These are phyloP conservation scores for Mola mola DNA, from an alignment of 2,113 vertebrate genomes.

Conservation along the genomic window DNA sequence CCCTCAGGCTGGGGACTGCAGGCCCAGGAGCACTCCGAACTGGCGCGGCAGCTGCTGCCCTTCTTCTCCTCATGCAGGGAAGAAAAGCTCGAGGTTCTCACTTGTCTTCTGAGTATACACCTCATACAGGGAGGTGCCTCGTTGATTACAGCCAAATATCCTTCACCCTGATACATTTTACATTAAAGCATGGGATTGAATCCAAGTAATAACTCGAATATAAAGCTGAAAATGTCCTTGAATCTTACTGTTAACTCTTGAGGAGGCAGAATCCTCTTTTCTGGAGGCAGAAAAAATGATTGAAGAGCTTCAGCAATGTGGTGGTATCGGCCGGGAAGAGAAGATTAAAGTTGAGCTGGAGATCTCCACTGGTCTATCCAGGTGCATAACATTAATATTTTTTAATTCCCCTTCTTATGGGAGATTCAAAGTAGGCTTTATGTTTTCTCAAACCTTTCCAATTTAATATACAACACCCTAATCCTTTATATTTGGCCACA, in stretches of 20 bases:
- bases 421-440: too few relatives aligned
- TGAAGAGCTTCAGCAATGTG: conserved; percentile 52
- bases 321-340: conserved; percentile 54
- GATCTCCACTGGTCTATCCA: conserved; percentile 63
- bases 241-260: conserved; percentile 52
- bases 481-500: conserved; percentile 37
- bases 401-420: too few relatives aligned
- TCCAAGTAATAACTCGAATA: neutral
- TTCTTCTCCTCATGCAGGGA: conserved; percentile 34
- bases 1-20: conserved; percentile 66
- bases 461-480: neutral
- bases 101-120: conserved; percentile 76
- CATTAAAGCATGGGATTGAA: neutral
- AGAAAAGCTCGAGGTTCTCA: conserved; percentile 63
- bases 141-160: conserved; percentile 74
- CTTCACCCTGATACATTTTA: conserved; percentile 21
- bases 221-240: conserved; percentile 48
- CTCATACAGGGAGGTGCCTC: conserved; percentile 71
- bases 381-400: too few relatives aligned
- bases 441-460: neutral
- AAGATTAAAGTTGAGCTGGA: conserved; percentile 59
- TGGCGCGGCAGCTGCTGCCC: conserved; percentile 58
- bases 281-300: conserved; percentile 55
- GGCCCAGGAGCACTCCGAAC: conserved; percentile 48
- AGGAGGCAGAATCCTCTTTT: conserved; percentile 61